phyloP scores from a whole-genome alignment of 2,113 vertebrate species.

The Leptocoma aspasia region DNA sequence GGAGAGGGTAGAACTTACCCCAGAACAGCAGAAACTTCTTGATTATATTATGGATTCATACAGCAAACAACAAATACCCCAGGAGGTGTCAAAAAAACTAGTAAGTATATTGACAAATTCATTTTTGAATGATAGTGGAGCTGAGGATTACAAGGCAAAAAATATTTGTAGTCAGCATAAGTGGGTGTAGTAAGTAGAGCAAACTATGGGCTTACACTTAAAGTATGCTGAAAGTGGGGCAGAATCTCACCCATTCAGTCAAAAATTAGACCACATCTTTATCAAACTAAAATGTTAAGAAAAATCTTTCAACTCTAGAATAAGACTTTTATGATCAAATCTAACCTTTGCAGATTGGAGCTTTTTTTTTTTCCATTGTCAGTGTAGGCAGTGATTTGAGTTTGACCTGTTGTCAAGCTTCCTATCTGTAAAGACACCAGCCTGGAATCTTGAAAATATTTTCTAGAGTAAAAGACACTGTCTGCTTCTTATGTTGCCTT shows the following conservation, averaged over 20 bases:
- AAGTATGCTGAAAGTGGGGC: not conserved
- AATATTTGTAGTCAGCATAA: not conserved
- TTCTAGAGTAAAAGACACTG: not conserved
- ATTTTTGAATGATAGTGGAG: not conserved
- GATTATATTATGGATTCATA: slow-evolving; percentile 90
- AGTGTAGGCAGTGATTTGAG: not conserved
- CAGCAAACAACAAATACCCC: slow-evolving; percentile 89
- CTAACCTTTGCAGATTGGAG: not conserved
- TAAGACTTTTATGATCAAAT: not conserved
- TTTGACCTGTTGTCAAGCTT: not conserved
- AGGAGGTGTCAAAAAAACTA: slow-evolving; percentile 91
- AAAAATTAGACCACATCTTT: not conserved
- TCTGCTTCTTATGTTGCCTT: not conserved
- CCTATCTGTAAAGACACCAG: not conserved
- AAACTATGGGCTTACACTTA: not conserved
- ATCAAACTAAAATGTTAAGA: not conserved
- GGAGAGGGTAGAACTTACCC: slow-evolving; percentile 88
- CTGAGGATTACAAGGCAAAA: not conserved
- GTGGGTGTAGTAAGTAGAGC: not conserved
- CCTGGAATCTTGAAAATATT: not conserved
- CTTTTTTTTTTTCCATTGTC: not conserved
- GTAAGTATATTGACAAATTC: slow-evolving; percentile 68
- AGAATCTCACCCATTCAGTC: not conserved
- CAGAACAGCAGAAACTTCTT: slow-evolving; percentile 85
- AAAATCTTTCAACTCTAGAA: not conserved